Conservation (phyloP, 2,797 vertebrate genomes). For the Protonibea diacanthus region DNA sequence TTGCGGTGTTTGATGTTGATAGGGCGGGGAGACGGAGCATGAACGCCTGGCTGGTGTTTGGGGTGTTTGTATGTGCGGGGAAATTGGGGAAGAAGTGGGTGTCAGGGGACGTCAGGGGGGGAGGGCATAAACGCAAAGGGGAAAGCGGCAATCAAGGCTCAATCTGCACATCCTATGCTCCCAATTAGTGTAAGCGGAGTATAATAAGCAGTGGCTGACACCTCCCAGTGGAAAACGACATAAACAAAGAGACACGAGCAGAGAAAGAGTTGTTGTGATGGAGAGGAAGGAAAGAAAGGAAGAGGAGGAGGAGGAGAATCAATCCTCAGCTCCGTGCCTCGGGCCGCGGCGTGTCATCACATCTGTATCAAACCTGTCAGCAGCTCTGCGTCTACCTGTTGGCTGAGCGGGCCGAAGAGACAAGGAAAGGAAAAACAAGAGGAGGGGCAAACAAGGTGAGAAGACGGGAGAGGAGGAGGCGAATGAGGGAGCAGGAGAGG, state of each 20-base stretch:
- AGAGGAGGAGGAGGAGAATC: conserved; percentile 26
- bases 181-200: conserved; percentile 72
- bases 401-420: conserved; percentile 27
- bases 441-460: conserved; percentile 4
- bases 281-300: conserved; percentile 12
- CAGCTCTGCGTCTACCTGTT: conserved; percentile 53
- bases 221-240: conserved; percentile 48
- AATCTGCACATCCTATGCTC: conserved; percentile 71
- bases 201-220: conserved; percentile 61
- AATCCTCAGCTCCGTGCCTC: conserved; percentile 45
- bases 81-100: conserved; percentile 17
- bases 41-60: conserved; percentile 46
- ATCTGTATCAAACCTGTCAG: conserved; percentile 68
- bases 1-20: conserved; percentile 53
- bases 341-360: conserved; percentile 52
- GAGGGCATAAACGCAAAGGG: conserved; percentile 47
- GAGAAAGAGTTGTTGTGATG: not conserved
- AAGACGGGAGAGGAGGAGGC: not conserved
- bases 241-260: conserved; percentile 32
- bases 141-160: conserved; percentile 67
- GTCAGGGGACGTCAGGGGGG: conserved; percentile 49
- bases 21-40: conserved; percentile 41
- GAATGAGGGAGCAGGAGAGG: conserved; percentile 25
- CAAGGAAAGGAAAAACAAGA: conserved; percentile 24
- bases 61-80: conserved; percentile 1